These are phyloP conservation scores for Dasysyrphus tricinctus DNA, from an alignment of 2,888 invertebrate genomes.

Conservation along the genomic window DNA sequence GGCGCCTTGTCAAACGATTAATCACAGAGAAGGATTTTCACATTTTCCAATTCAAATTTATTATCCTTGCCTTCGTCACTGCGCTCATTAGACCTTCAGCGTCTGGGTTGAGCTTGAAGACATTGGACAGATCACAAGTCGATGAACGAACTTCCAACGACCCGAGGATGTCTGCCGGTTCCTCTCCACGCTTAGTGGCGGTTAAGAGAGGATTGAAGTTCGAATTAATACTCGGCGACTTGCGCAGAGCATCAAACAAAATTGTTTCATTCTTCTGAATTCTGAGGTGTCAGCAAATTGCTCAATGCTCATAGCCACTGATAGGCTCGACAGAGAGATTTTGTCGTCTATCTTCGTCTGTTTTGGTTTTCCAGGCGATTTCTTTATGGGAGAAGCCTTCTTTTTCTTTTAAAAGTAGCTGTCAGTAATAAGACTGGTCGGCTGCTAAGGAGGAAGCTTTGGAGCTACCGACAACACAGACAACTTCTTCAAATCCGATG, in stretches of 20 bases:
- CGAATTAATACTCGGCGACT: conserved; percentile 83
- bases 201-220: conserved; percentile 80
- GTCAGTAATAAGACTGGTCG: conserved; percentile 23
- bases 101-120: conserved; percentile 81
- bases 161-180: conserved; percentile 45
- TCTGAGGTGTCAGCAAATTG: conserved; percentile 54
- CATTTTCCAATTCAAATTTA: conserved; percentile 82
- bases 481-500: conserved; percentile 74
- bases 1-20: conserved; percentile 80
- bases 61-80: conserved; percentile 80
- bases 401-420: conserved; percentile 77
- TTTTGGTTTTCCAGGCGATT: conserved; percentile 79
- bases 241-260: conserved; percentile 84
- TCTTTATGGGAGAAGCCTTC: conserved; percentile 81
- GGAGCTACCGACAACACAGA: neutral
- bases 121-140: conserved; percentile 79
- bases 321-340: conserved; percentile 36
- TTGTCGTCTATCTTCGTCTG: conserved; percentile 77
- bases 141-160: conserved; percentile 82
- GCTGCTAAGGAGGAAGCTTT: conserved; percentile 40
- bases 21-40: conserved; percentile 81
- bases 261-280: conserved; percentile 79
- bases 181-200: conserved; percentile 40
- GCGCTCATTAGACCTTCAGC: conserved; percentile 79
- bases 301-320: conserved; percentile 52